These are phyloP conservation scores for Phasianus colchicus DNA, from an alignment of 2,113 vertebrate species.

Conservation along the genomic window DNA sequence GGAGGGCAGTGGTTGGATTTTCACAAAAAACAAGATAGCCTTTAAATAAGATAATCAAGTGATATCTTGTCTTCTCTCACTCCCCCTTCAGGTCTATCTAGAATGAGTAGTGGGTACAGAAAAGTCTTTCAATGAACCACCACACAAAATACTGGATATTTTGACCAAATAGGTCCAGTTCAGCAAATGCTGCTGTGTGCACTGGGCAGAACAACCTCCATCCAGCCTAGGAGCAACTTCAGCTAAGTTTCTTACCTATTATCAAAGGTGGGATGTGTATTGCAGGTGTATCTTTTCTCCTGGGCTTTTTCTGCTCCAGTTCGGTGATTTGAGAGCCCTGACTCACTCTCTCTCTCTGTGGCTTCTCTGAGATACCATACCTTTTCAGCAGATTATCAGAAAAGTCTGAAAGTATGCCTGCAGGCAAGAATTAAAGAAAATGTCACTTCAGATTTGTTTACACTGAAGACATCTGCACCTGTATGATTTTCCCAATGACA, in stretches of 20 bases:
- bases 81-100: background rate
- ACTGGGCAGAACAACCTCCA: background rate
- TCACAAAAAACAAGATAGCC: background rate
- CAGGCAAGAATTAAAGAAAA: background rate
- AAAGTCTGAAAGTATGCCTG: conserved; percentile 73
- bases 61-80: background rate
- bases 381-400: conserved; percentile 75
- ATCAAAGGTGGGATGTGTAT: conserved; percentile 83
- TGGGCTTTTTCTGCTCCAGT: conserved; percentile 85
- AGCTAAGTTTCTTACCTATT: conserved; percentile 80
- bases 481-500: background rate
- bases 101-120: background rate
- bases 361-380: conserved; percentile 74
- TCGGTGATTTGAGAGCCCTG: conserved; percentile 71
- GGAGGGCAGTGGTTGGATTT: background rate
- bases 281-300: conserved; percentile 92
- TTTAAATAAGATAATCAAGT: background rate
- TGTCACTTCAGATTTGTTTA: background rate
- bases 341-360: conserved; percentile 54
- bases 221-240: background rate
- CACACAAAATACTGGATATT: background rate
- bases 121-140: background rate
- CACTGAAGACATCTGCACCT: background rate
- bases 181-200: background rate
- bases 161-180: background rate